Conservation (phyloP, 2,113 vertebrate genomes). For the Pelvicachromis taeniatus region DNA sequence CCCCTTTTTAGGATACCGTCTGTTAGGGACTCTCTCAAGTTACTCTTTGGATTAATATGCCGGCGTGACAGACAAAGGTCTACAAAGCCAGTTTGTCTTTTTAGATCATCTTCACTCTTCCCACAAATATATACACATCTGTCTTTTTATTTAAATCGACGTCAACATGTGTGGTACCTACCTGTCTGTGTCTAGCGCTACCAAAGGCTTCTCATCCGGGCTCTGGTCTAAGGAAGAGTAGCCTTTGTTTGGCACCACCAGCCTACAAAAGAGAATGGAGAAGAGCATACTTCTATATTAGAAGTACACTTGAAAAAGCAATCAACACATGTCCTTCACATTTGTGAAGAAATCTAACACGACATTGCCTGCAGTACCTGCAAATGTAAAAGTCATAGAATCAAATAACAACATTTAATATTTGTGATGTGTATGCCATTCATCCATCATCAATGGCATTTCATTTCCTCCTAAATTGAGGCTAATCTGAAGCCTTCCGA, state of each 20-base stretch:
- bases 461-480: not conserved
- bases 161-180: conserved; percentile 34
- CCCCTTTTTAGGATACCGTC: conserved; percentile 46
- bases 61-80: not conserved
- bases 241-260: conserved; percentile 97
- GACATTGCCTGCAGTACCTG: not conserved
- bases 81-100: not conserved
- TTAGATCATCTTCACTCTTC: not conserved
- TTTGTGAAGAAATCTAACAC: not conserved
- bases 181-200: conserved; percentile 98
- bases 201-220: conserved; percentile 95
- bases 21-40: conserved; percentile 44
- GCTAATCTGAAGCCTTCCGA: conserved; percentile 35
- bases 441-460: not conserved
- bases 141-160: not conserved
- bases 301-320: not conserved
- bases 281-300: not conserved
- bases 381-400: not conserved
- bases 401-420: not conserved
- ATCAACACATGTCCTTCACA: not conserved
- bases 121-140: not conserved
- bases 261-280: conserved; percentile 64
- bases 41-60: conserved; percentile 28
- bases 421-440: not conserved
- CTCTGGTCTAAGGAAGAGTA: conserved; percentile 98